A percentile compares a stretch with the other conserved stretches of the same genome.
Evolutionary conservation across 1,140 invertebrate genomes (phyloP).

Genomic region (Hylaeus anthracinus): DNA sequence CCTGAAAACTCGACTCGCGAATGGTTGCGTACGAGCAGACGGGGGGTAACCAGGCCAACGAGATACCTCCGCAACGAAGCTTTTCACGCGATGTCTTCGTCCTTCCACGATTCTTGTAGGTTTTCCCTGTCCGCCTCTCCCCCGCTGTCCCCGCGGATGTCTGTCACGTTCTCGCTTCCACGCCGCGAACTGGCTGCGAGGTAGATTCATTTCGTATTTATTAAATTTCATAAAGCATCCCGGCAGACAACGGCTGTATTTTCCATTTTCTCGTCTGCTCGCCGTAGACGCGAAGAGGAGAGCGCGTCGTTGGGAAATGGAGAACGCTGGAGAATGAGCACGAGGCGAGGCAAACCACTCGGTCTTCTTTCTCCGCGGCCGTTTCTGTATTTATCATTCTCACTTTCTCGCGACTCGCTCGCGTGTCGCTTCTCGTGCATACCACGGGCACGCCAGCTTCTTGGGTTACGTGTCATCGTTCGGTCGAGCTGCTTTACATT

Average conservation of each 20-base stretch:
- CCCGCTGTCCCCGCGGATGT: neutral
- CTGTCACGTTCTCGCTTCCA: slow-evolving; percentile 3
- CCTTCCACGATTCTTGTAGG: slow-evolving; percentile 10
- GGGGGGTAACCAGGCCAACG: slow-evolving; percentile 42
- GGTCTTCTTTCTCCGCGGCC: neutral
- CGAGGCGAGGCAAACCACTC: slow-evolving; percentile 1
- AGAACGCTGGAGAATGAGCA: slow-evolving; percentile 59
- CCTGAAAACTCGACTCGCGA: too few species aligned
- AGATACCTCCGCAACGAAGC: slow-evolving; percentile 30
- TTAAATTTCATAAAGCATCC: slow-evolving; percentile 80
- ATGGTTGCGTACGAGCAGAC: neutral
- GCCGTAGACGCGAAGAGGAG: slow-evolving; percentile 44
- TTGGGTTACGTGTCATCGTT: too few species aligned
- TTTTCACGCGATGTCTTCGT: slow-evolving; percentile 24
- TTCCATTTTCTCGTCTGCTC: slow-evolving; percentile 77
- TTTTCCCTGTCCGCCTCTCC: neutral
- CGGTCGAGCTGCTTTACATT: slow-evolving; percentile 74
- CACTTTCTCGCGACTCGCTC: neutral
- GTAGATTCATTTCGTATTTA: slow-evolving; percentile 80
- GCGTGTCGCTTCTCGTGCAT: slow-evolving; percentile 16
- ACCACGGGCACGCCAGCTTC: too few species aligned
- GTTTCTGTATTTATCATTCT: neutral
- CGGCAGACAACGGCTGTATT: slow-evolving; percentile 74
- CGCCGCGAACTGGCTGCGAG: slow-evolving; percentile 17
- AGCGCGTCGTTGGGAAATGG: slow-evolving; percentile 61